phyloP scores from a whole-genome alignment of 2,888 invertebrate genomes.

The Harpalus rubripes region DNA sequence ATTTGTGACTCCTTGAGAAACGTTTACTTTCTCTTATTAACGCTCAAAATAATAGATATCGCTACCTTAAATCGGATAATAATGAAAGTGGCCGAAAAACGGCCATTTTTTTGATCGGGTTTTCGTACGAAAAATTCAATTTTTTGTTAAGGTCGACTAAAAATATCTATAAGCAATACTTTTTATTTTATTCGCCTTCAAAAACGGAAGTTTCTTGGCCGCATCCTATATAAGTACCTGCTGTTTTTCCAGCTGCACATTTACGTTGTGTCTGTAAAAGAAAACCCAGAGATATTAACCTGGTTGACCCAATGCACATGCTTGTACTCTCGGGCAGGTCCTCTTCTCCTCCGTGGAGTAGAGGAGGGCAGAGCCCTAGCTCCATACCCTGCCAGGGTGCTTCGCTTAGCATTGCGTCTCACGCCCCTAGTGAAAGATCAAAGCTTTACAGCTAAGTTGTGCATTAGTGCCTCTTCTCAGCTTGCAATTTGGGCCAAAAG shows the following conservation, averaged over 20 bases:
- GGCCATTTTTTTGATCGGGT: no score
- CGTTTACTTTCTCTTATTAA: no score
- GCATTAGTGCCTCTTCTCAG: background rate
- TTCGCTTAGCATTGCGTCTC: background rate
- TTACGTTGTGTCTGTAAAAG: background rate
- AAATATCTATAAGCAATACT: no score
- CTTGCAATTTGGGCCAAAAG: background rate
- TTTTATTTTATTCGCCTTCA: no score
- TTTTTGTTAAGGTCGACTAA: no score
- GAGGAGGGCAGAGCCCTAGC: background rate
- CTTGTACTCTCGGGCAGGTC: background rate
- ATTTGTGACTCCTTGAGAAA: no score
- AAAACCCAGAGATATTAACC: background rate
- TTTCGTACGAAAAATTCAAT: no score
- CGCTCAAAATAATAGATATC: no score
- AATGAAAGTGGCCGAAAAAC: no score
- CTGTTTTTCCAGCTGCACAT: background rate
- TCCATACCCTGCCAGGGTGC: background rate
- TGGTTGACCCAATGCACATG: background rate
- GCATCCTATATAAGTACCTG: no score
- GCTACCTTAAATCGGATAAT: no score
- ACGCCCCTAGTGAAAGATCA: background rate
- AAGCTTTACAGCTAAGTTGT: background rate
- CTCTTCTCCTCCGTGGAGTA: background rate
- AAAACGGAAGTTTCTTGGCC: no score